Evolutionary conservation across 2,888 invertebrate species (phyloP).

Genomic region (Lepidocyrtinus sp.): DNA sequence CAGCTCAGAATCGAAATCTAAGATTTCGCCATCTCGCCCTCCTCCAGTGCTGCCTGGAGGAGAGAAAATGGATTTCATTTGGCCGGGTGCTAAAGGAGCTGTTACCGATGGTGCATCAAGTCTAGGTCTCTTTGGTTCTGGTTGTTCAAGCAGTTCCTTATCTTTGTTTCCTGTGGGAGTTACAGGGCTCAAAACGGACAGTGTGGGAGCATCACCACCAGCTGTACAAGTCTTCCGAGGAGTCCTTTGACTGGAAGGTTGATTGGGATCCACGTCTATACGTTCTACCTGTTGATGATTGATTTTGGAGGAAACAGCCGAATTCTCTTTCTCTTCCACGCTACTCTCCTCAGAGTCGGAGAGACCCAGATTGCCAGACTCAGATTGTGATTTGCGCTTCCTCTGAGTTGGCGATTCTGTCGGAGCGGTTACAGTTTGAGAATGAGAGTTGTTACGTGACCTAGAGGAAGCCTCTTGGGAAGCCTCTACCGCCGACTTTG

Average conservation of each 20-base stretch:
- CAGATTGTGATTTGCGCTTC: conserved; percentile 23
- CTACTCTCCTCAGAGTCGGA: conserved; percentile 66
- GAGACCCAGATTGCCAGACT: conserved; percentile 28
- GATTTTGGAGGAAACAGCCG: conserved; percentile 43
- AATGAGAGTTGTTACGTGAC: conserved; percentile 23
- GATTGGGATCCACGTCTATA: conserved; percentile 51
- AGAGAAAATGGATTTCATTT: conserved; percentile 68
- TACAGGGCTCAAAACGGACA: conserved; percentile 64
- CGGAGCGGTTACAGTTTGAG: not conserved
- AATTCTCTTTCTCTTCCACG: conserved; percentile 69
- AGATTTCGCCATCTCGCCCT: conserved; percentile 64
- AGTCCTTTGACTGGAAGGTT: not conserved
- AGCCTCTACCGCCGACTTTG: too few species aligned
- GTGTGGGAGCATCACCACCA: not conserved
- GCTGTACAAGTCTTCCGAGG: conserved; percentile 29
- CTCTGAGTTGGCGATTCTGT: not conserved
- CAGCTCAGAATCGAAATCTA: conserved; percentile 69
- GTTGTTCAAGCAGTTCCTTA: conserved; percentile 59
- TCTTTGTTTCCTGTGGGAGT: conserved; percentile 66
- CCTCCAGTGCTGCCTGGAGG: conserved; percentile 59
- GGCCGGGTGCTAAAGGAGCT: conserved; percentile 28
- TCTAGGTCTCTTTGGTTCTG: conserved; percentile 67
- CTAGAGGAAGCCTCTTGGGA: too few species aligned
- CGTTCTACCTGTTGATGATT: conserved; percentile 5
- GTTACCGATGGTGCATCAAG: conserved; percentile 51